Evolutionary conservation across 1,140 invertebrate genomes (phyloP), one percentile per base, ranked within the genome.

Genomic region (Akabosia matsudoensis): DNA sequence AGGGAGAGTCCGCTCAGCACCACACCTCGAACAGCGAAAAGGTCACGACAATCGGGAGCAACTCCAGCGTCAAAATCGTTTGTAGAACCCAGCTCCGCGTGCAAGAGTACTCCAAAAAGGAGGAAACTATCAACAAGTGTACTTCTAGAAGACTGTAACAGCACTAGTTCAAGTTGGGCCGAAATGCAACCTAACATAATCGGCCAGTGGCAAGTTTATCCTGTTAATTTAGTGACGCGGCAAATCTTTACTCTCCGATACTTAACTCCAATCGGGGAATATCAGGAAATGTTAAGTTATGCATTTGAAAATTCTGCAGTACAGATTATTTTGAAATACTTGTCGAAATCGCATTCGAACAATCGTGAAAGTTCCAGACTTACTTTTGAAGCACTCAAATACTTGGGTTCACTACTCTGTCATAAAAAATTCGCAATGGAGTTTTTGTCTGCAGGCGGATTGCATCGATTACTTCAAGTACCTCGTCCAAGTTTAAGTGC

Each of bases 391-490:
- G 95, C 96, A 0, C 86, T 96, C 0, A 92, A 97, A 86, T 99
- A 97, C 85, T 86, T 98, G 1, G 93, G 95, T 0, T 93, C 96
- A 0, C 84, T 98, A 56, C 87, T 98, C 0, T 98, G 96, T 82
- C 97, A 98, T 84, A 98, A 98, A 85, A 98, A 98, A 84, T 98
- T 98, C 87, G 94, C 95, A 0, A 90, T 97, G 13, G 96, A 98
- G 84, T 98, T 98, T 85, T 90, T 98, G 16, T 90, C 91, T 74
- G 89, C 90, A 81, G 91, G 91, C 51, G 96, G 96, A 1, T 84
- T 98, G 61, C 91, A 94, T 88, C 88, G 90, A 79, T 86, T 98
- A 33, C 85, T 98, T 1, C 91, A 94, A 83, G 92, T 98, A 1
- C 93, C 95, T 3, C 87, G 93, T 37, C 96, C 96, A 1, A 97